These are phyloP conservation scores for Thereva unica DNA, from an alignment of 2,888 invertebrate species.

Conservation along the genomic window DNA sequence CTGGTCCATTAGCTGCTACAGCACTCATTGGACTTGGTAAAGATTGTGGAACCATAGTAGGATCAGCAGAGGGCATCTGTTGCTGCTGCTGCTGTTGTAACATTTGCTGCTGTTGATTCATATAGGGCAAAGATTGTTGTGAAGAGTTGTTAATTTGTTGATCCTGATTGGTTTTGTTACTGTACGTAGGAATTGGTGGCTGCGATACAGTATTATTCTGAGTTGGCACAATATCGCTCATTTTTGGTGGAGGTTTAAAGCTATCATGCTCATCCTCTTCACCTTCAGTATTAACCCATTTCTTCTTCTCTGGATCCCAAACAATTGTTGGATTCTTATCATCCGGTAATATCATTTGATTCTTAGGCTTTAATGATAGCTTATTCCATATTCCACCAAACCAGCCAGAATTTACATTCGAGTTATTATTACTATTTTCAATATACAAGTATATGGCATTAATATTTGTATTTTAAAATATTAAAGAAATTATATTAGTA, in stretches of 20 bases:
- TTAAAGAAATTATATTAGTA: neutral
- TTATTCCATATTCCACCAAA: conserved; percentile 86
- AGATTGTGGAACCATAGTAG: neutral
- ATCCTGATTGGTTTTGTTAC: neutral
- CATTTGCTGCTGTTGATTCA: conserved; percentile 39
- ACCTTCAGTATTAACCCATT: conserved; percentile 84
- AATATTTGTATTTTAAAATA: neutral
- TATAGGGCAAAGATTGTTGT: conserved; percentile 25
- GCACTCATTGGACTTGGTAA: conserved; percentile 23
- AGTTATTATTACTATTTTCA: conserved; percentile 44
- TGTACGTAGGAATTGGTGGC: conserved; percentile 28
- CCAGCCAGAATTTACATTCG: conserved; percentile 67
- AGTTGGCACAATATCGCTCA: conserved; percentile 61
- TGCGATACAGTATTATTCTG: neutral
- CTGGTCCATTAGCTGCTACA: conserved; percentile 12
- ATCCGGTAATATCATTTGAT: conserved; percentile 95
- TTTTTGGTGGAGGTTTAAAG: conserved; percentile 72
- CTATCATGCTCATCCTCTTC: conserved; percentile 63
- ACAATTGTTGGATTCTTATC: conserved; percentile 93
- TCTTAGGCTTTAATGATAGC: conserved; percentile 79
- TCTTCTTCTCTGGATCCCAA: conserved; percentile 86
- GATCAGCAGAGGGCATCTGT: conserved; percentile 37
- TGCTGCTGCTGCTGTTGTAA: conserved; percentile 37
- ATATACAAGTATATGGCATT: conserved; percentile 40
- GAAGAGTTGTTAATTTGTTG: neutral